Evolutionary conservation across 2,888 invertebrate species (phyloP), one percentile per base, ranked within the genome.

Genomic region (Coelopa pilipes): DNA sequence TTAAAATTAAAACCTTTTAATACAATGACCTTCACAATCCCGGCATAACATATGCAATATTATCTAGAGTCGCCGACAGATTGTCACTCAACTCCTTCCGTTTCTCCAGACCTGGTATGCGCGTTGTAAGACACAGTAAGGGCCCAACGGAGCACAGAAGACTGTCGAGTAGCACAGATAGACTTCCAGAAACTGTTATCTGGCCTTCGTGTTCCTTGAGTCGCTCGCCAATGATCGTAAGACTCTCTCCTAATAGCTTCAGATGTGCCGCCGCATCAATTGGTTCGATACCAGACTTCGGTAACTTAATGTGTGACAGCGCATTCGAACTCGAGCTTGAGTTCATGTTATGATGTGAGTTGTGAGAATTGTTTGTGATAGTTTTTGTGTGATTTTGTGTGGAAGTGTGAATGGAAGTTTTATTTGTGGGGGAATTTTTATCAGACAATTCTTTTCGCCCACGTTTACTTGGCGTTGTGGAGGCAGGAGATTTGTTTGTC

Each of bases 181-280:
- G 90, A 75, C 96, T 97, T 0, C 97, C 98, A 0, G 97, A 97
- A 17, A 98, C 97, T 0, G 97, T 96, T 76, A 97, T 96, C 87
- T 97, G 96, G 13, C 97, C 97, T 92, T 96, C 96, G 82, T 97
- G 97, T 82, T 97, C 97, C 86, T 96, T 96, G 7, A 98, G 90
- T 55, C 97, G 89, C 86, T 96, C 95, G 0, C 98, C 98, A 79
- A 98, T 97, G 83, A 96, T 96, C 65, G 94, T 94, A 19, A 98
- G 90, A 82, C 96, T 97, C 87, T 98, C 98, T 0, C 98, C 98
- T 15, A 98, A 89, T 73, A 98, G 89, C 70, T 96, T 94, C 12
- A 98, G 89, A 86, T 98, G 97, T 0, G 98, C 97, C 0, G 97
- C 97, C 24, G 96, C 94, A 86, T 98, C 97, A 0, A 95, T 92